Percentiles rank a stretch among this genome's conserved stretches.
Conservation (phyloP, 2,113 vertebrate species). For the Notiomystis cincta region DNA sequence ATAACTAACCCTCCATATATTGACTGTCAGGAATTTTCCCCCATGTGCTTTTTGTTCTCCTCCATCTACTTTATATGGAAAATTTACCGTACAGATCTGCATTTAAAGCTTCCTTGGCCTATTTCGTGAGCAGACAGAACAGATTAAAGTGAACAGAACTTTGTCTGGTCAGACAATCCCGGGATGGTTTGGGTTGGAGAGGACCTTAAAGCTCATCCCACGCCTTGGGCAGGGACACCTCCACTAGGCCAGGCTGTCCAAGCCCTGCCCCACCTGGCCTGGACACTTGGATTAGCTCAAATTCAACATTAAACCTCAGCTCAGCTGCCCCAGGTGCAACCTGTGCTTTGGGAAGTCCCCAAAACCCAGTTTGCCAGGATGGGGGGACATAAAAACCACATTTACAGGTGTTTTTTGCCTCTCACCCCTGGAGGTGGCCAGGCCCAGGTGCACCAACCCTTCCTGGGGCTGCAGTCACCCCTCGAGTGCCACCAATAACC, state of each 20-base stretch:
- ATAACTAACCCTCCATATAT: neutral
- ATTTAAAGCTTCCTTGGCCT: neutral
- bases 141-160: neutral
- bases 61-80: neutral
- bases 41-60: neutral
- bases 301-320: neutral
- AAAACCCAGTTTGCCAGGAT: neutral
- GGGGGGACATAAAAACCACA: neutral
- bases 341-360: neutral
- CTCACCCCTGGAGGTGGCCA: neutral
- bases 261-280: fast-evolving
- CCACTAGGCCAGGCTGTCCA: neutral
- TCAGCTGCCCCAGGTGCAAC: neutral
- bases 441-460: fast-evolving
- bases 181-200: neutral
- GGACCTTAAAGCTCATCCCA: neutral
- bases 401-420: fast-evolving
- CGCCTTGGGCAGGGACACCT: no score
- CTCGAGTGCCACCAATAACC: fast-evolving
- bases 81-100: neutral
- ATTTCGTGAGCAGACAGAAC: neutral
- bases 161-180: neutral
- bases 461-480: neutral
- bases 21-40: neutral
- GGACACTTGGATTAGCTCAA: neutral